Percentiles rank a stretch among this genome's conserved stretches.
phyloP scores from a whole-genome alignment of 1,140 invertebrate genomes.

The Triops longicaudatus region DNA sequence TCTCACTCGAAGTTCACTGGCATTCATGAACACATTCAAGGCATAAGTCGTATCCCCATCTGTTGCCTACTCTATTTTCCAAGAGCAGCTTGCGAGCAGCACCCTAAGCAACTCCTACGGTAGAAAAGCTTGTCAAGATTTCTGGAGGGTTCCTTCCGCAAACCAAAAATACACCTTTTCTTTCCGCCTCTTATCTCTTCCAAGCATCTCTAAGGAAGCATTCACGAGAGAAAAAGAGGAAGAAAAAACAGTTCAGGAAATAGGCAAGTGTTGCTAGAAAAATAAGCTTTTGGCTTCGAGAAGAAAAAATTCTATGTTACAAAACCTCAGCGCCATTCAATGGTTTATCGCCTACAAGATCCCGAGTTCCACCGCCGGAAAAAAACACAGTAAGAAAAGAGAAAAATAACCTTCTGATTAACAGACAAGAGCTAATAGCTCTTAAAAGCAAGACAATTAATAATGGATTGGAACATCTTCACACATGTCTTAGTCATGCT shows the following conservation, averaged over 20 bases:
- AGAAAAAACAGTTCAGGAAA: constrained; percentile 7
- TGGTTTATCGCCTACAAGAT: not conserved
- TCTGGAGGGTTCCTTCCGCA: not conserved
- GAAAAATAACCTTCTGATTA: too few relatives aligned
- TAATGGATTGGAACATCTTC: too few relatives aligned
- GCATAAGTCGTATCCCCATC: not conserved
- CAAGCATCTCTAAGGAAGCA: not conserved
- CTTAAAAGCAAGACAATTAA: too few relatives aligned
- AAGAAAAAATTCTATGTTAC: not conserved
- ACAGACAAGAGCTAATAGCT: too few relatives aligned
- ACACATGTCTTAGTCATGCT: too few relatives aligned
- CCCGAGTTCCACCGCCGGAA: not conserved
- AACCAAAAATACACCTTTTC: not conserved
- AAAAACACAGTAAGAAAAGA: too few relatives aligned
- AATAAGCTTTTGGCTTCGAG: not conserved
- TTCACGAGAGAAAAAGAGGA: not conserved
- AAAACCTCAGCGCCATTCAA: not conserved
- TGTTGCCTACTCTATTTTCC: not conserved
- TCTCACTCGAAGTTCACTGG: too few relatives aligned
- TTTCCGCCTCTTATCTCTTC: not conserved
- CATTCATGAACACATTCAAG: too few relatives aligned
- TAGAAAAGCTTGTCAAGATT: not conserved
- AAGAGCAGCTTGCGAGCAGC: not conserved
- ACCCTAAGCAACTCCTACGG: not conserved
- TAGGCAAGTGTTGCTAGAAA: constrained; percentile 12